Base-by-base conservation (phyloP, 2,888 invertebrate species). In the Cheilosia impressa region DNA sequence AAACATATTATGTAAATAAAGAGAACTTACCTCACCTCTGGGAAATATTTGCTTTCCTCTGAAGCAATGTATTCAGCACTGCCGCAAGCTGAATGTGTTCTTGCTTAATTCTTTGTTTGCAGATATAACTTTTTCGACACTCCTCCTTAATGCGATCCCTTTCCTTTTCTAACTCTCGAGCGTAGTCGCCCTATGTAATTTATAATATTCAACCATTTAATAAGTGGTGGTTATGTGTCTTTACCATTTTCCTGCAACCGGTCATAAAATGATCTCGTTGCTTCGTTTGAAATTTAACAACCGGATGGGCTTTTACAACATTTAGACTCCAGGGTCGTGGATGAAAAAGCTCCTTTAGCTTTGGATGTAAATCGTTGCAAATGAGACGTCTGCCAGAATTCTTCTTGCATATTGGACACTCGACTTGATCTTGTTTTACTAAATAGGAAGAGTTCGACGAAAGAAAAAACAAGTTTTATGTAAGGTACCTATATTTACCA, bases 341-440 rank as follows among this genome's bases (percentile, higher is more conserved):
- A 52, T 76, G 66, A 34, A 76, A 76, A 15, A 90, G 83, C 13
- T 89, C 87, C 45, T 91, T 91, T 0, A 90, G 78, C 73, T 88
- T 89, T 15, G 69, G n/a, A 2, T 90, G 88, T 87, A 91, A 87
- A 7, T 75, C 47, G 57, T 92, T 92, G 53, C 87, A 87, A 1
- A 91, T 76, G 15, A 89, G 83, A 0, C 89, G 88, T 3, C 89
- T 89, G 2, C 88, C 88, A n/a, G 89, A 88, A 0, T 27, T 76
- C 5, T 83, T 88, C 1, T 43, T 63, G 15, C 91, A 91, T 1
- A 89, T 62, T 1, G 89, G 88, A 66, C 91, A 91, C 22, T 79
- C 87, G 2, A 71, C 43, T 66, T 57, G 55, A 3, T 65, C 65
- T 19, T 22, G 31, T 45, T 31, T 52, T 2, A 47, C 41, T 53